A percentile compares a stretch with the other conserved stretches of the same genome.
These are phyloP conservation scores for Poecile atricapillus DNA, from an alignment of 2,113 vertebrate genomes.

Conservation along the genomic window DNA sequence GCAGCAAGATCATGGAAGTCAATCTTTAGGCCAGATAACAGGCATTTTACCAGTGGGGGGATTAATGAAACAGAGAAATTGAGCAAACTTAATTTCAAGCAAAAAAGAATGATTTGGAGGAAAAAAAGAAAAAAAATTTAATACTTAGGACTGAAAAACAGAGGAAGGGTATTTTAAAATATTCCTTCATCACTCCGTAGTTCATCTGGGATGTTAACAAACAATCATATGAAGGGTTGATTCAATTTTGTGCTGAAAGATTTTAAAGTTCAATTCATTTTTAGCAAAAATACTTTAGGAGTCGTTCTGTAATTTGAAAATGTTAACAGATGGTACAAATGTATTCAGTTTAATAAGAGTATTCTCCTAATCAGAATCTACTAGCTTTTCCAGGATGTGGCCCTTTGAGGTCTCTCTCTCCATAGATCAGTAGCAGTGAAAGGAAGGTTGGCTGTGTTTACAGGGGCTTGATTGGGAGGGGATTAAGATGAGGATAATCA, in stretches of 20 bases:
- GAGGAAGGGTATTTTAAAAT: not conserved
- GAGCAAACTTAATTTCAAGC: not conserved
- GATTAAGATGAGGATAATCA: not conserved
- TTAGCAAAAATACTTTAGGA: not conserved
- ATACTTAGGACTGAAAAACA: not conserved
- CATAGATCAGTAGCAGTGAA: not conserved
- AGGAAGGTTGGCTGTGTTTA: not conserved
- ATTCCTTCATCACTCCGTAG: not conserved
- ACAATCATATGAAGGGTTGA: not conserved
- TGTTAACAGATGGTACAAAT: not conserved
- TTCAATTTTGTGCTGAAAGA: not conserved
- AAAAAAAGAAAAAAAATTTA: not conserved
- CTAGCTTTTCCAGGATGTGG: not conserved
- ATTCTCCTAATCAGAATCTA: not conserved
- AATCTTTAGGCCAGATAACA: conserved; percentile 13
- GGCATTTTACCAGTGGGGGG: not conserved
- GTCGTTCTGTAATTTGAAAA: not conserved
- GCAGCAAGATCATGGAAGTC: not conserved
- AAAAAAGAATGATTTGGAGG: not conserved
- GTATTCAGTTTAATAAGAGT: not conserved
- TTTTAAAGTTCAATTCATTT: not conserved
- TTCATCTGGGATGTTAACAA: not conserved
- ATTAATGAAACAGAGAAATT: not conserved
- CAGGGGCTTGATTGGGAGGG: not conserved
- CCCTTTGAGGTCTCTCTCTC: not conserved